These are phyloP conservation scores for Strigamia transsilvanica DNA, from an alignment of 2,888 invertebrate species.

Conservation along the genomic window DNA sequence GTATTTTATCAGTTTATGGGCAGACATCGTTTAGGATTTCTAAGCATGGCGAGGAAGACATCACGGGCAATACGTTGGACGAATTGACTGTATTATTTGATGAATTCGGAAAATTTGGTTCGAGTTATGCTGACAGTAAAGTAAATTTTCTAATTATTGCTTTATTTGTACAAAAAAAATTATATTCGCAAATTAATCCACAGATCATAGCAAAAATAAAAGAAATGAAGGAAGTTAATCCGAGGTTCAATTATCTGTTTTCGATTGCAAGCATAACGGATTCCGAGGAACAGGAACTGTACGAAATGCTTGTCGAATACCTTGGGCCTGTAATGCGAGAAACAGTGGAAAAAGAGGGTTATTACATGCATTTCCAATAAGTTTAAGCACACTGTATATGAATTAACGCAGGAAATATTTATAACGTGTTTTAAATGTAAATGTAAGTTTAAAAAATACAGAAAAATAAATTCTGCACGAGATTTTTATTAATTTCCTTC, in stretches of 20 bases:
- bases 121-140: neutral
- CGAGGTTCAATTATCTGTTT: slow-evolving; percentile 24
- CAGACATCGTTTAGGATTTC: neutral
- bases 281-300: neutral
- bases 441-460: neutral
- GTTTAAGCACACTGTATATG: neutral
- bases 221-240: slow-evolving; percentile 3
- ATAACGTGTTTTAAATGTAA: neutral
- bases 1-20: neutral
- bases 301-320: neutral
- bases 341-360: neutral
- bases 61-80: neutral
- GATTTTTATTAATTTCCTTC: too few relatives aligned
- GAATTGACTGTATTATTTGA: slow-evolving; percentile 1
- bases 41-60: neutral
- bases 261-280: neutral
- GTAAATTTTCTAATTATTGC: neutral
- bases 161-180: neutral
- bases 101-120: slow-evolving; percentile 3
- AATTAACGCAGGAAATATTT: neutral
- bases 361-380: slow-evolving; percentile 1
- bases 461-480: neutral
- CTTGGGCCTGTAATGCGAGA: neutral
- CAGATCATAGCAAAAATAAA: slow-evolving; percentile 8
- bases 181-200: neutral